Evolutionary conservation across 2,888 invertebrate species (phyloP), one percentile per base, ranked within the genome.

Genomic region (Mongoloraphidia duomilia): DNA sequence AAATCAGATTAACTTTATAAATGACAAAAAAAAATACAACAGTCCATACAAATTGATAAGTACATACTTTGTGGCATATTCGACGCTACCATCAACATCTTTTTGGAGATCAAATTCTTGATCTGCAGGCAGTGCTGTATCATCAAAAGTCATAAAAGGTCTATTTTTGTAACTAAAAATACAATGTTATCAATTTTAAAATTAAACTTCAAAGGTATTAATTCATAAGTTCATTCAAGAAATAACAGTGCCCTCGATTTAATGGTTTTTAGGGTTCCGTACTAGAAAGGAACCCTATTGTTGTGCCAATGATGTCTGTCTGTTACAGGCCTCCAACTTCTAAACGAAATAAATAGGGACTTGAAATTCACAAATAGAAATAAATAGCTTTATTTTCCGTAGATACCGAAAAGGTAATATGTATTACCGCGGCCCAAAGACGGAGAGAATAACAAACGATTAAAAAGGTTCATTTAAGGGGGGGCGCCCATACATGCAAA

Each of bases 91-190:
- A 53, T 76, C 72, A 41, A 74, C 71, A 67, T 96, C 94, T 53
- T 76, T 79, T 54, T 82, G 79, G 44, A 96, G 68, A 57, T 93
- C 89, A 73, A 95, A 89, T 62, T 87, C 84, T 70, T 96, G 94
- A 64, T 95, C 94, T 8, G 92, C 74, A 58, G 76, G 75, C 46
- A 70, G 67, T 9, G 68, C 61, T 2, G 77, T 79, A 71, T 95
- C 89, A 72, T 95, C 95, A 71, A 98, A 97, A 17, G 90, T 86
- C 94, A 97, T 92, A 58, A 82, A 78, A 2, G 90, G 90, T 51
- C 88, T 77, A 70, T 96, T 96, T 71, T 95, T 96, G 66, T 78
- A 96, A 56, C 95, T 91, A 58, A 54, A 67, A 64, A 49, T 46
- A 37, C 37, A 47, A 46, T 39, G 52, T 53, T 13, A 49, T 50